Base-by-base conservation (phyloP, 53 echinoderm and acorn worm species). In the Henricia sp. region DNA sequence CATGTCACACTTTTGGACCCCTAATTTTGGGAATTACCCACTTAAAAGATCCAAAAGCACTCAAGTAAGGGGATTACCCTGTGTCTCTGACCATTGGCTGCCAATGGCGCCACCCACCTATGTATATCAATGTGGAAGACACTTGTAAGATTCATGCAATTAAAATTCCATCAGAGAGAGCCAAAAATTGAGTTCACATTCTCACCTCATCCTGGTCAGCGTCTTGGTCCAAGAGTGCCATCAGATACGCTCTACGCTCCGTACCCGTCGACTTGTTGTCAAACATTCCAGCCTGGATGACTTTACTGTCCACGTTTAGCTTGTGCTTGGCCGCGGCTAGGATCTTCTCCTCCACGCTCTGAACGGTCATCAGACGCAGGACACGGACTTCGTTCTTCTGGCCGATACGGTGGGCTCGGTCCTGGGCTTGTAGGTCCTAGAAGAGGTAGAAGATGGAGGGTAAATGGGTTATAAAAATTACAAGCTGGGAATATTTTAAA, bases 221-320 rank as follows among this genome's bases (percentile, higher is more conserved):
- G 30, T 99, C 95, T 64, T 84, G 88, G 65, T 99, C 94, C 60
- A 99, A 70, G 44, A 99, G 84, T 6, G 68, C 68, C 84, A 85
- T 71, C 17, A 99, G 84, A 52, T 89, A 95, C 24, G 90, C 92
- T 52, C 92, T 35, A 9, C 99, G 83, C 73, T 99, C 94, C 0
- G 94, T 83, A 66, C 88, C 88, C 23, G 99, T 99, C 39, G 99
- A 99, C 68, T 99, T 99, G 82, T 99, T 94, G 64, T 99, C 99
- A 86, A 99, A 99, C 90, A 99, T 88, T 42, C 99, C 99, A 33
- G 99, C 99, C 91, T 99, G 99, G 82, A 99, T 99, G 85, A 99
- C 93, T 87, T 99, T 99, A 74, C 90, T 92, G 83, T 99, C 99
- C 56, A 99, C 91, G 41, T 90, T 99, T 69, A 95, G 88, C 86